These are phyloP conservation scores for Drosophila repleta DNA, from an alignment of 1,140 invertebrate species.

Conservation along the genomic window DNA sequence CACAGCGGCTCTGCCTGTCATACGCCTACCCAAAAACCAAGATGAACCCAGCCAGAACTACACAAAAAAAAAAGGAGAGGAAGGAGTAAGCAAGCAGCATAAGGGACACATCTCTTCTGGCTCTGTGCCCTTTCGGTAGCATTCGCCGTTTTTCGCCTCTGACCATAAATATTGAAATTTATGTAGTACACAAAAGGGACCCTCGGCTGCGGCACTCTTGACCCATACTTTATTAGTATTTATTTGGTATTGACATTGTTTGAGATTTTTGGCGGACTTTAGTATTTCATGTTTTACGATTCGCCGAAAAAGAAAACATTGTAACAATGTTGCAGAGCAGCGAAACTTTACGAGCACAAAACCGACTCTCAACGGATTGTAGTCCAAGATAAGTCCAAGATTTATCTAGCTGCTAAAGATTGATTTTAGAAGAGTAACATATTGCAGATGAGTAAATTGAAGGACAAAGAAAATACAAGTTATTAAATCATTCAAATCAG, in stretches of 20 bases:
- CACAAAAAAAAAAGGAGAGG: not conserved
- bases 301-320: conserved; percentile 5
- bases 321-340: conserved; percentile 26
- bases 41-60: conserved; percentile 11
- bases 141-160: conserved; percentile 32
- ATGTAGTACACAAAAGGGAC: conserved; percentile 73
- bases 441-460: not conserved
- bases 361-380: not conserved
- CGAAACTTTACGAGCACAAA: not conserved
- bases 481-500: not conserved
- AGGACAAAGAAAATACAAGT: not conserved
- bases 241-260: conserved; percentile 70
- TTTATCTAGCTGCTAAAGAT: not conserved
- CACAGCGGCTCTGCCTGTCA: conserved; percentile 55
- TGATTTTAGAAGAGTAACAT: not conserved
- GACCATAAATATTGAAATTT: conserved; percentile 78
- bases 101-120: conserved; percentile 20
- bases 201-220: conserved; percentile 37
- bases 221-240: conserved; percentile 70
- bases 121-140: conserved; percentile 47
- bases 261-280: conserved; percentile 39
- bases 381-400: not conserved
- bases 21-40: conserved; percentile 56
- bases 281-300: conserved; percentile 58
- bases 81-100: not conserved